Conservation (phyloP, 2,888 invertebrate genomes). For the Chymomyza procnemis region DNA sequence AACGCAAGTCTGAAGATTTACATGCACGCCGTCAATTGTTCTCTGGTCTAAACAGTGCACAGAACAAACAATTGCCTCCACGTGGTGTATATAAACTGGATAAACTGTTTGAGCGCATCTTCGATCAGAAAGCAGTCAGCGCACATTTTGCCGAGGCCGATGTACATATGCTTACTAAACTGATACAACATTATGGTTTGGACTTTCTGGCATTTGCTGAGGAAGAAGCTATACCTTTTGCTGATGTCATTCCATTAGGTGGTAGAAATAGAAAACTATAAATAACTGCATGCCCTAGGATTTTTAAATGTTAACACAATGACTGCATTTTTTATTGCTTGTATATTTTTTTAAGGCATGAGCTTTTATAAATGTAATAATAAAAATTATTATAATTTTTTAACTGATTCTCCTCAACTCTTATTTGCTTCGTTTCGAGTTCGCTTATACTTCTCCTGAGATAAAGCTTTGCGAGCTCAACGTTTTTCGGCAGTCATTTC, state of each 20-base stretch:
- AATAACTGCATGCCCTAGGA: no score
- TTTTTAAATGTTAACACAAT: background rate
- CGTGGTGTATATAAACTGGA: constrained; percentile 79
- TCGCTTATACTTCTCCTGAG: no score
- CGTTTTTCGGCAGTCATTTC: no score
- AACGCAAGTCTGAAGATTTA: constrained; percentile 10
- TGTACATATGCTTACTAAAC: constrained; percentile 82
- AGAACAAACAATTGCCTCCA: constrained; percentile 54
- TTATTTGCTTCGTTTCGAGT: no score
- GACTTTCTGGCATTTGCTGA: constrained; percentile 81
- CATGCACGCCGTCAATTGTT: constrained; percentile 60
- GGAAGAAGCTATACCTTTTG: constrained; percentile 66
- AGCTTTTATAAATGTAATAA: background rate
- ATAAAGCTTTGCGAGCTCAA: no score
- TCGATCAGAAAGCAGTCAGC: constrained; percentile 78
- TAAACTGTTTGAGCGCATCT: constrained; percentile 81
- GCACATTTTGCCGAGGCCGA: constrained; percentile 86
- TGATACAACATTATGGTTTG: constrained; percentile 81
- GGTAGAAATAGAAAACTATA: background rate
- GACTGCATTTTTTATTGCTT: no score
- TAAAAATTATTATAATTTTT: background rate
- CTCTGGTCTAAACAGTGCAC: constrained; percentile 31
- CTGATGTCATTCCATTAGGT: constrained; percentile 51
- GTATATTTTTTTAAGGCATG: background rate
- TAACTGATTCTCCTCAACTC: no score